Base-by-base conservation (phyloP, 2,888 invertebrate species). In the Octonoba sinensis region DNA sequence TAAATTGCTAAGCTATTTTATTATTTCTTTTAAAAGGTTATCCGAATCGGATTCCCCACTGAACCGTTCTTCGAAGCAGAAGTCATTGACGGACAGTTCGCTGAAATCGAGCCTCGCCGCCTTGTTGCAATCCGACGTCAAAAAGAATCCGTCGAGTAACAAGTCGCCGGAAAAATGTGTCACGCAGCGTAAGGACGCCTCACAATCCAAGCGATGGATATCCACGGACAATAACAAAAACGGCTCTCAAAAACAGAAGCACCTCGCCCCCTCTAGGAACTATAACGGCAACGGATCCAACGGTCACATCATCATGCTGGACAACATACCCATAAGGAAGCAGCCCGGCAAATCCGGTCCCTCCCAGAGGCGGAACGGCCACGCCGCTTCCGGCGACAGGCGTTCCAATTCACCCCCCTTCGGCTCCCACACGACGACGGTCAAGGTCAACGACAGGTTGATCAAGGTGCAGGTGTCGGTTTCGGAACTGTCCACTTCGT, bases 291-390 rank as follows among this genome's bases (percentile, higher is more conserved):
- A 22, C 70, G 54, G 51, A 2, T 54, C 51, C 27, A 59, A 71
- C 27, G 82, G 82, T 22, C 82, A 77, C 46, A 74, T 83, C 18
- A 78, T 83, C 69, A 78, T 83, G 77, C 70, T 83, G 13, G 83
- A 83, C 47, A 78, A 47, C 22, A 49, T 77, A 18, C 74, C 83
- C 22, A 24, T 62, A 3, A 77, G 65, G 47, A 73, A 69, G 22
- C 72, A 72, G 18, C 36, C 62, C 6, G 27, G 27, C 16, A 66
- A 77, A 51, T 49, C 60, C 0, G 51, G 56, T 70, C 65, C 70
- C 22, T 59, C 62, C 16, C 59, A 71, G 3, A 71, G 47, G 47
- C 49, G 73, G 36, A 56, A 60, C 47, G 81, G 74, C 15, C 71
- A 65, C 3, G 18, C 66, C 3, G 20, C 66, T 22, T 18, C 73